Base-by-base conservation (phyloP, 2,113 vertebrate species). In the Arizona elegans region DNA sequence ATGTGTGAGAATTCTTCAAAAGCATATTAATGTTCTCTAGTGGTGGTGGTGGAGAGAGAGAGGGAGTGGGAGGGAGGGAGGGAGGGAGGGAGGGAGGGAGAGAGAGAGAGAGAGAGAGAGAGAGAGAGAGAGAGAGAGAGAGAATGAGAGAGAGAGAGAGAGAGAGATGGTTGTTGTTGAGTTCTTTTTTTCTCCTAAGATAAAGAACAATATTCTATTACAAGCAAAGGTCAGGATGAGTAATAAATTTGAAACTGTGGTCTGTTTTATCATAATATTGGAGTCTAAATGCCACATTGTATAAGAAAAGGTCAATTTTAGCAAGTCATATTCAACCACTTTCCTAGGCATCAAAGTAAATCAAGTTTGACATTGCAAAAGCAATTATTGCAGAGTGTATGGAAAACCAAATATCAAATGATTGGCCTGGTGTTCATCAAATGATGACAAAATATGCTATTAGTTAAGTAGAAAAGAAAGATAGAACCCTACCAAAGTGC, bases 271-370 rank as follows among this genome's bases (percentile, higher is more conserved):
- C 95, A 96, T 97, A 97, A 96, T 96, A 96, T 93, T 95, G 96
- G 93, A 95, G 97, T 97, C 91, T 97, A 97, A 98, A 97, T 98
- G 96, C 94, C 96, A 97, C 91, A 94, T 94, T 95, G 56, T 88
- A 88, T 92, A 96, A 88, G 94, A 93, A 97, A 97, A 98, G 96
- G 97, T 97, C 96, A 97, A 89, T 96, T 97, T 97, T 96, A 97
- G 95, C 92, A 97, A 94, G 92, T 96, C 85, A 93, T 93, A 95
- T 95, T 96, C 86, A 95, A 95, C 52, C 59, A 43, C 94, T 96
- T 96, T 87, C 91, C 56, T 95, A 89, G 93, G 85, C 26, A 56
- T 21, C 94, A 91, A 70, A 29, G 54, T 91, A 92, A 95, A 93
- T 95, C 47, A 94, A 55, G 2, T 94, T 94, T 90, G 87, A 65